Percentiles rank a stretch among this genome's conserved stretches.
These are phyloP conservation scores for Myotis pilosus DNA, from an alignment of 2,797 vertebrate species.

Conservation along the genomic window DNA sequence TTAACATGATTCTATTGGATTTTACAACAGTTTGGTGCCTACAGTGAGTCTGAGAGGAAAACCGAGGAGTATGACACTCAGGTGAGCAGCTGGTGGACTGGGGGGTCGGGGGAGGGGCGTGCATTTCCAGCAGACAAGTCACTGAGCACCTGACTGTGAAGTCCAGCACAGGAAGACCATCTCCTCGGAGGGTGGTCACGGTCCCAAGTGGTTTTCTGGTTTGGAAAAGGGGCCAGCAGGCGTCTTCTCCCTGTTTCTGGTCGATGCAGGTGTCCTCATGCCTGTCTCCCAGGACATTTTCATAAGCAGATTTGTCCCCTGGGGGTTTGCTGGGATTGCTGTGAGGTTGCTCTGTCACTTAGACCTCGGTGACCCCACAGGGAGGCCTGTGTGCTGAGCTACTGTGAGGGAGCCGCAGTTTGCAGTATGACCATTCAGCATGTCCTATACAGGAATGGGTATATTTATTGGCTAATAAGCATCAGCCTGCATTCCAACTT, in stretches of 20 bases:
- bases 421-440: not conserved
- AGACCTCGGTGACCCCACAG: not conserved
- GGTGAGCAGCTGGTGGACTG: conserved; percentile 80
- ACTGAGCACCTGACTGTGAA: no score
- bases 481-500: not conserved
- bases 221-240: not conserved
- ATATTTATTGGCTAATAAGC: no score
- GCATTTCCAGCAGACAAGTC: not conserved
- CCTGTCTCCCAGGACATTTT: not conserved
- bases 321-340: not conserved
- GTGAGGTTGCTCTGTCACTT: not conserved
- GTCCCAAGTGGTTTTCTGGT: not conserved
- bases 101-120: rapidly evolving
- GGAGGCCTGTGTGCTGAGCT: not conserved
- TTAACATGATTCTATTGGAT: rapidly evolving
- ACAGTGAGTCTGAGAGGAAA: conserved; percentile 91
- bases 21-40: conserved; percentile 87
- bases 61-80: conserved; percentile 93
- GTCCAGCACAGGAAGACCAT: no score
- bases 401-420: not conserved
- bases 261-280: no score
- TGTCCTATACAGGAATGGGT: not conserved
- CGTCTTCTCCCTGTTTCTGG: not conserved
- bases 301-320: not conserved
- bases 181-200: not conserved